Percentiles rank a stretch among this genome's conserved stretches.
phyloP scores from a whole-genome alignment of 2,797 vertebrate species.

The Poeciliopsis turneri region DNA sequence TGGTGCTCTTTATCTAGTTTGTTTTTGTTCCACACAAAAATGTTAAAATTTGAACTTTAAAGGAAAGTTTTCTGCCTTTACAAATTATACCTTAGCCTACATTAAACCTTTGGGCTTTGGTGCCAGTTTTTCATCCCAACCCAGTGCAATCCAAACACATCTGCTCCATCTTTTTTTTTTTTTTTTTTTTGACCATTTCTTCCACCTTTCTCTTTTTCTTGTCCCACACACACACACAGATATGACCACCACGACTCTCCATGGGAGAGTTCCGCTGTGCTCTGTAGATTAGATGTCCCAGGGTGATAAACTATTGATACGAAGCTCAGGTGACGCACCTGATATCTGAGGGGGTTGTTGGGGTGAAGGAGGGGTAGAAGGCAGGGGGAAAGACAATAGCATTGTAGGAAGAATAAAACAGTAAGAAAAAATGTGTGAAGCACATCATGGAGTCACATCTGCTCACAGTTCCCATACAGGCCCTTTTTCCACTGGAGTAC shows the following conservation, averaged over 20 bases:
- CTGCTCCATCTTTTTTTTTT: constrained; percentile 6
- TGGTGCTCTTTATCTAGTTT: neutral
- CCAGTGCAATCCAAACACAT: constrained; percentile 7
- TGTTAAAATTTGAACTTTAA: neutral
- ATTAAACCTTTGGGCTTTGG: neutral
- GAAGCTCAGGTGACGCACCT: constrained; percentile 87
- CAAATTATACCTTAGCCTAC: neutral
- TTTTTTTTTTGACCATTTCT: neutral
- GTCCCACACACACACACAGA: constrained; percentile 22
- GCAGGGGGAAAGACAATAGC: constrained; percentile 42
- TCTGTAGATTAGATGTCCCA: constrained; percentile 89
- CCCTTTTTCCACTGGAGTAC: constrained; percentile 3
- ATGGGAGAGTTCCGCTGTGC: constrained; percentile 60
- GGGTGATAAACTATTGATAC: constrained; percentile 94
- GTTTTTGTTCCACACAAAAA: constrained; percentile 10
- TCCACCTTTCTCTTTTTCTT: constrained; percentile 1
- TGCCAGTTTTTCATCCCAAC: constrained; percentile 14
- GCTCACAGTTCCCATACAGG: neutral
- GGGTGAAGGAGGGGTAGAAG: constrained; percentile 9
- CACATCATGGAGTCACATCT: neutral
- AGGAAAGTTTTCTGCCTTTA: neutral
- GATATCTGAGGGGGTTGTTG: constrained; percentile 72
- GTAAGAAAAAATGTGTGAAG: constrained; percentile 36
- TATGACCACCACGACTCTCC: constrained; percentile 42
- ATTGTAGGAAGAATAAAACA: constrained; percentile 20